phyloP scores from a whole-genome alignment of 2,797 vertebrate species.

The Propithecus deckenii region DNA sequence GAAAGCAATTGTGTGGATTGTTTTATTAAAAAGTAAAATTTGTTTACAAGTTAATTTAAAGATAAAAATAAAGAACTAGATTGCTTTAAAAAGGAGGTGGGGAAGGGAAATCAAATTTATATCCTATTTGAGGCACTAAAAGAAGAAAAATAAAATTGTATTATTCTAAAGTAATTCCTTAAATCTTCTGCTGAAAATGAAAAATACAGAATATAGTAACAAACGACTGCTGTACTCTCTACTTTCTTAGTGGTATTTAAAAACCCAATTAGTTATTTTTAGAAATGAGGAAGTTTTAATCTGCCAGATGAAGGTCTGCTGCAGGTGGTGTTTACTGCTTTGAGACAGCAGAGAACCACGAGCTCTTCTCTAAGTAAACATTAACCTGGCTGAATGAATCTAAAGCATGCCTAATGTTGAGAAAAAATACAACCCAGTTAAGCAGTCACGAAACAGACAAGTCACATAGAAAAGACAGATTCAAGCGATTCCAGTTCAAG shows the following conservation, averaged over 20 bases:
- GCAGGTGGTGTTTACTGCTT: constrained; percentile 4
- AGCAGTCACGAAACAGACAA: background rate
- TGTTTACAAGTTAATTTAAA: background rate
- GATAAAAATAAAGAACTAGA: background rate
- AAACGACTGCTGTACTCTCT: background rate
- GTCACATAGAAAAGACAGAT: background rate
- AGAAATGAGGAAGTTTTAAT: constrained; percentile 51
- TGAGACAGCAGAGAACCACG: background rate
- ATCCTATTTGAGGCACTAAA: background rate
- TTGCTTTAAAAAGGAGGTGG: background rate
- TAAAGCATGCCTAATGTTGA: background rate
- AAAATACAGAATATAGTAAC: background rate
- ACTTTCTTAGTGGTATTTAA: background rate
- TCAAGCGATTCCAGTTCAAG: background rate
- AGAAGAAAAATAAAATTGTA: background rate
- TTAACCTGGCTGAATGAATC: background rate
- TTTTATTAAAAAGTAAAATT: background rate
- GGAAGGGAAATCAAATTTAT: background rate
- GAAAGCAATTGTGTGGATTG: background rate
- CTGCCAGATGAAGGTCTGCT: background rate
- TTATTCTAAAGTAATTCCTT: constrained; percentile 3
- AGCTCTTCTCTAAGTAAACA: background rate
- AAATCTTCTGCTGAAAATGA: background rate
- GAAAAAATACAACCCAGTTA: background rate
- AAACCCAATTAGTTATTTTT: constrained; percentile 28